Base-by-base conservation (phyloP, 2,113 vertebrate genomes). In the Regulus satrapa region DNA sequence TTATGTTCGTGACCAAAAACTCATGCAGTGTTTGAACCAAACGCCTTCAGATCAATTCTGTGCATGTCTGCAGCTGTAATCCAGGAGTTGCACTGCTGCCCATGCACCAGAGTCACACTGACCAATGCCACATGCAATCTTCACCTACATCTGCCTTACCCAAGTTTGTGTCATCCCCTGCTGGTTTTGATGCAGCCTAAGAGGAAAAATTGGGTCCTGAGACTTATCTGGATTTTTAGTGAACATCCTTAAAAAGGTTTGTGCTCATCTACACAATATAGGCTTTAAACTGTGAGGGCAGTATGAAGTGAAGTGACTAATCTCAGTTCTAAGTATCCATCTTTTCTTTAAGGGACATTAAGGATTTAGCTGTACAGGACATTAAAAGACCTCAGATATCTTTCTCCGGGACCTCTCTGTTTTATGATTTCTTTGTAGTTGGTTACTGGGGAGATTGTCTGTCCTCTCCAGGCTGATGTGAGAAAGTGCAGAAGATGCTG, bases 121-220 rank as follows among this genome's bases (percentile, higher is more conserved):
- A 26, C 16, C 14, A 51, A 4, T 3, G 20, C 51, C 14, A 21
- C 5, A 0, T 8, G 20, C 18, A 46, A 2, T 51, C 32, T 4
- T 25, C 46, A 25, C 4, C 1, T 23, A 1, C 1, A 5, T 6
- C 68, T 77, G 56, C 79, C 64, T 58, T 4, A 11, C 19, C 9
- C 21, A 19, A 24, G 7, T 12, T 9, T 54, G 26, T 14, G 28
- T 17, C 85, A 78, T 21, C 25, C 34, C 9, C 13, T 67, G 32
- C 38, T 78, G 64, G 4, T 23, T 85, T 56, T 32, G 28, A 49
- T 45, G n/a, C 41, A 62, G 31, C 14, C 52, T 23, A 73, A 82
- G 58, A 63, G 46, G 26, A 59, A 91, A 89, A 87, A 49, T 0
- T 19, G 3, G 8, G 8, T 51, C 68, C 40, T 55, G 10, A 34